Percentiles rank a stretch among this genome's conserved stretches.
Conservation (phyloP, 2,113 vertebrate species). For the Lontra canadensis region DNA sequence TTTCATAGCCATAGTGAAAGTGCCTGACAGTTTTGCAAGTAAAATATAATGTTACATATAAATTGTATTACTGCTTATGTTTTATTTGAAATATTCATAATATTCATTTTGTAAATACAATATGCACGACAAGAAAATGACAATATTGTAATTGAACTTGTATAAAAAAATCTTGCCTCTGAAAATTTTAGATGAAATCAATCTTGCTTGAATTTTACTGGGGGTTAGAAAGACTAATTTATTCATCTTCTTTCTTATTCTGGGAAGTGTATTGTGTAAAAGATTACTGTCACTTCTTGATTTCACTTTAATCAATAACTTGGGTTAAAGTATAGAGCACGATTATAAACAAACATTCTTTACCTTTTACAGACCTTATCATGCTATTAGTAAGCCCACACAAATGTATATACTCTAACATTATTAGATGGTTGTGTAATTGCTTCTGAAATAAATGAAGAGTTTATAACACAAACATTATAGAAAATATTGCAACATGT, state of each 20-base stretch:
- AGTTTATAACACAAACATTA: not conserved
- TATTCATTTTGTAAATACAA: constrained; percentile 78
- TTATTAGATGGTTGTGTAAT: not conserved
- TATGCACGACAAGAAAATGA: constrained; percentile 70
- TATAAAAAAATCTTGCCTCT: constrained; percentile 71
- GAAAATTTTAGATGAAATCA: constrained; percentile 73
- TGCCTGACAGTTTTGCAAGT: constrained; percentile 72
- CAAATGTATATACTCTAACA: not conserved
- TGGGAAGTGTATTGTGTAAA: constrained; percentile 17
- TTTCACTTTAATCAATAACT: constrained; percentile 66
- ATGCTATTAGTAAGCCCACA: not conserved
- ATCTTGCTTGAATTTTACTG: constrained; percentile 63
- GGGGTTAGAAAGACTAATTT: constrained; percentile 61
- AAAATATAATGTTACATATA: constrained; percentile 73
- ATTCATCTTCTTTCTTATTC: constrained; percentile 54
- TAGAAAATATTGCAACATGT: not conserved
- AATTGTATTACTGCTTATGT: constrained; percentile 75
- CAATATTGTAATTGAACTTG: constrained; percentile 75
- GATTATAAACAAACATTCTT: constrained; percentile 18
- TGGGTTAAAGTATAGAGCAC: not conserved
- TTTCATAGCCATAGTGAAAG: constrained; percentile 60
- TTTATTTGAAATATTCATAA: constrained; percentile 80
- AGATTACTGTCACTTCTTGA: constrained; percentile 63
- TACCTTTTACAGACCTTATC: not conserved
- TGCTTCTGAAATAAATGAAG: not conserved